phyloP scores from a whole-genome alignment of 2,113 vertebrate genomes.

The Diphyllodes magnificus region DNA sequence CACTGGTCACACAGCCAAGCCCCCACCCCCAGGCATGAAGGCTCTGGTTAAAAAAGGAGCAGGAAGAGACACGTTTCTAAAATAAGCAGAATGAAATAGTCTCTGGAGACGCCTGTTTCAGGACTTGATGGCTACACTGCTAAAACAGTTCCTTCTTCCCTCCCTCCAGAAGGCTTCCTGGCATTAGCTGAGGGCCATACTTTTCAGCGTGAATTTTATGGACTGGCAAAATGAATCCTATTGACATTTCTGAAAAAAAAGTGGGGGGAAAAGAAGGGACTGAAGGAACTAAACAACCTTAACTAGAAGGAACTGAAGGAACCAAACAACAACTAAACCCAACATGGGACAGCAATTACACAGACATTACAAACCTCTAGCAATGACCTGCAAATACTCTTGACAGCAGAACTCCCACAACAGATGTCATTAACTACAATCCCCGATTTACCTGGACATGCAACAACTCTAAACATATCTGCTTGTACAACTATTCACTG shows the following conservation, averaged over 20 bases:
- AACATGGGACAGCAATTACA: neutral
- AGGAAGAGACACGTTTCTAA: conserved; percentile 33
- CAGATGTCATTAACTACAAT: neutral
- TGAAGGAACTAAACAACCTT: neutral
- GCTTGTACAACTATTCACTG: neutral
- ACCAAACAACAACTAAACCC: neutral
- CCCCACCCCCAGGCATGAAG: neutral
- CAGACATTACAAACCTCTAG: neutral
- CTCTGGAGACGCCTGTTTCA: neutral
- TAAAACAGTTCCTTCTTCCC: neutral
- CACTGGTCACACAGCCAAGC: neutral
- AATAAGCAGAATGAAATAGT: conserved; percentile 32
- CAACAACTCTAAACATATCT: neutral
- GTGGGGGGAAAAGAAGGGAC: neutral
- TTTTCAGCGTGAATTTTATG: neutral
- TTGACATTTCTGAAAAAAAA: neutral
- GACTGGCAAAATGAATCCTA: neutral
- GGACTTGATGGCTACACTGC: neutral
- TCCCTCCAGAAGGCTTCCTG: neutral
- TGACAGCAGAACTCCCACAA: neutral
- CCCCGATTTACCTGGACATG: neutral
- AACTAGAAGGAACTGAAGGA: neutral
- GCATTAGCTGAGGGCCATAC: neutral
- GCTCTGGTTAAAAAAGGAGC: neutral
- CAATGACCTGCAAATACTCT: neutral